Percentiles rank a stretch among this genome's conserved stretches.
These are phyloP conservation scores for Arenicola marina DNA, from an alignment of 2,888 invertebrate genomes.

Conservation along the genomic window DNA sequence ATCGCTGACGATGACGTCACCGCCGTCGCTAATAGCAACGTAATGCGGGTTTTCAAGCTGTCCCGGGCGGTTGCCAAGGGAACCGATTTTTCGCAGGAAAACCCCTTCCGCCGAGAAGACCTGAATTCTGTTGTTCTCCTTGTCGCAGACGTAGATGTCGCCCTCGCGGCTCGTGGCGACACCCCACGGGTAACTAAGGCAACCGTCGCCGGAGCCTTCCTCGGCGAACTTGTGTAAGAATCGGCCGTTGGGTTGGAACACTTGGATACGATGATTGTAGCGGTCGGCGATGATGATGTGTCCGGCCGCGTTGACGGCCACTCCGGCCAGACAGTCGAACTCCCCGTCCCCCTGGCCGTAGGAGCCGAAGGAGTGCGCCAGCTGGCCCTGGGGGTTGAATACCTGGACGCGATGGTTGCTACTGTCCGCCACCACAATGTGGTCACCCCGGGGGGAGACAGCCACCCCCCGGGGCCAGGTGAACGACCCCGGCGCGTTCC, in stretches of 20 bases:
- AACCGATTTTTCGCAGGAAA: conserved; percentile 95
- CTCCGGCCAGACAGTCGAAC: conserved; percentile 96
- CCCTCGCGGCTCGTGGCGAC: conserved; percentile 96
- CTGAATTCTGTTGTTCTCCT: conserved; percentile 98
- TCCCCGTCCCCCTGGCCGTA: conserved; percentile 96
- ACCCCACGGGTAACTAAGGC: conserved; percentile 99
- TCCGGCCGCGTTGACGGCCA: conserved; percentile 93
- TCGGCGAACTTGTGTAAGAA: conserved; percentile 91
- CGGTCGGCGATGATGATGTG: conserved; percentile 96
- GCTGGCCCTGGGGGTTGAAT: conserved; percentile 89
- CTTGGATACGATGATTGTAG: conserved; percentile 86
- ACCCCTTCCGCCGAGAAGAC: conserved; percentile 82
- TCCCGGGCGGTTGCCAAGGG: conserved; percentile 87
- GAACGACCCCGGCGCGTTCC: conserved; percentile 96
- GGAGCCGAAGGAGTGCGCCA: conserved; percentile 87
- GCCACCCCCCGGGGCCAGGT: conserved; percentile 99
- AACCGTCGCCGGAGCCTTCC: conserved; percentile 91
- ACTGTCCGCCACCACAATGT: conserved; percentile 96
- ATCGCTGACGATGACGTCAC: conserved; percentile 93
- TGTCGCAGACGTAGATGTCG: conserved; percentile 99
- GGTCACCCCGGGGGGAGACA: conserved; percentile 84
- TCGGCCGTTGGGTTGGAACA: conserved; percentile 90
- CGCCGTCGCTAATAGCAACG: conserved; percentile 90
- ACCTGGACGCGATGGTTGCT: conserved; percentile 95
- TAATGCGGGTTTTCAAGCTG: conserved; percentile 97